Conservation (phyloP, 1,140 invertebrate species). For the Chionoecetes opilio region DNA sequence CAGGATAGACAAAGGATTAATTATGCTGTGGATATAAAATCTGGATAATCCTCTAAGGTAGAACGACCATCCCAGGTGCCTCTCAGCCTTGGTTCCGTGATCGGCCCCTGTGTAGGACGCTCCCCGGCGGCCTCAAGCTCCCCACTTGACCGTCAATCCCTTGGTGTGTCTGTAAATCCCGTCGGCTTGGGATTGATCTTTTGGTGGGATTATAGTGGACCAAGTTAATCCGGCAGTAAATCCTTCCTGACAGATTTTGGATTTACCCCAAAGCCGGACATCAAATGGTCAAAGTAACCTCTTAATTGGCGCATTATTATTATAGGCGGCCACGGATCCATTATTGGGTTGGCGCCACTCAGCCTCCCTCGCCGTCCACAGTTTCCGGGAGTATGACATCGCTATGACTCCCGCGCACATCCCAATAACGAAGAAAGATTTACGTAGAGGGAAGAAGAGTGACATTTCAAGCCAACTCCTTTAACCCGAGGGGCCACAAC, state of each 20-base stretch:
- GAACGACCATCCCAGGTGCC: neutral
- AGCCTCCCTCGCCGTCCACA: neutral
- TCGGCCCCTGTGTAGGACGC: neutral
- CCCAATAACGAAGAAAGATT: no score
- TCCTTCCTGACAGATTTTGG: constrained; percentile 39
- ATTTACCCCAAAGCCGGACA: constrained; percentile 72
- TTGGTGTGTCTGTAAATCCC: constrained; percentile 53
- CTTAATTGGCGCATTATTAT: constrained; percentile 72
- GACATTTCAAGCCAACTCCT: no score
- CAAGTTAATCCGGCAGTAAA: constrained; percentile 39
- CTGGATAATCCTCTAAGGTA: constrained; percentile 50
- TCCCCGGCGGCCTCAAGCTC: neutral
- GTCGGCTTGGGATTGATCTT: constrained; percentile 52
- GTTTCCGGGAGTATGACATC: no score
- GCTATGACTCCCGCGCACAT: no score
- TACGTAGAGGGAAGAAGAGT: no score
- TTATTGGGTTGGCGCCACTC: neutral
- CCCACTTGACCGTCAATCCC: neutral
- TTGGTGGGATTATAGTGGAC: constrained; percentile 63
- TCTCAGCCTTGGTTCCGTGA: neutral
- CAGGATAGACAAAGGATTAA: constrained; percentile 2
- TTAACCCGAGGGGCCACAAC: no score
- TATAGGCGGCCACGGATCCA: constrained; percentile 36
- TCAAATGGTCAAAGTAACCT: constrained; percentile 46
- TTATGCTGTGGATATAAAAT: neutral